Base-by-base conservation (phyloP, 2,888 invertebrate genomes). In the Philereme transversata region DNA sequence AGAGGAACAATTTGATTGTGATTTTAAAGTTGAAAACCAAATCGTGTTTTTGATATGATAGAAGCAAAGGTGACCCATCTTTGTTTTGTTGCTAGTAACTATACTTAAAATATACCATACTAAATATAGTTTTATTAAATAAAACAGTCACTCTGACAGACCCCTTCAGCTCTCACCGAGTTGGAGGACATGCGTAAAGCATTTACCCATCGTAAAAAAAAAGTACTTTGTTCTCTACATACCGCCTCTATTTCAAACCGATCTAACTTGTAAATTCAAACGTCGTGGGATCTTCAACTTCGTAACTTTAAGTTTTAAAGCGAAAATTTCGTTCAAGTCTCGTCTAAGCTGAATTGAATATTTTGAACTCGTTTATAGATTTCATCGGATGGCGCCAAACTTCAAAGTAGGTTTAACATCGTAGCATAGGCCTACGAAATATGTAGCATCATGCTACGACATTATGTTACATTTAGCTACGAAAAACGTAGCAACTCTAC, bases 201-300 rank as follows among this genome's bases (percentile, higher is more conserved):
- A 22, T 22, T 22, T 2, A 2, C 22, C 22, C 22, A 22, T 22
- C 22, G 22, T 22, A 22, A 22, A 22, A 22, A 22, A 22, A 22
- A 22, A 22, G 41, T 43, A 51, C 4, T 51, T 43, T 51, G 11
- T 51, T 51, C 5, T 11, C 38, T 40, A 50, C 52, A 51, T n/a
- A 34, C n/a, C 8, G 34, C 43, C 34, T n/a, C 35, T 46, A 52
- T 35, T 51, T 11, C 33, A 43, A 53, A 49, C n/a, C 41, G 5
- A 43, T 55, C 46, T 45, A 49, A 57, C 51, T 57, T 60, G 57
- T 55, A 60, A 64, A 64, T 64, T 60, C 54, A 60, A 51, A 51
- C 50, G 60, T 48, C 53, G 46, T 46, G 41, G 36, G 63, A 56
- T 57, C 45, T 50, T 45, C 50, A 60, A 64, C 60, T 64, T 60